phyloP scores from a whole-genome alignment of 2,797 vertebrate genomes.

The Neostethus bicornis region DNA sequence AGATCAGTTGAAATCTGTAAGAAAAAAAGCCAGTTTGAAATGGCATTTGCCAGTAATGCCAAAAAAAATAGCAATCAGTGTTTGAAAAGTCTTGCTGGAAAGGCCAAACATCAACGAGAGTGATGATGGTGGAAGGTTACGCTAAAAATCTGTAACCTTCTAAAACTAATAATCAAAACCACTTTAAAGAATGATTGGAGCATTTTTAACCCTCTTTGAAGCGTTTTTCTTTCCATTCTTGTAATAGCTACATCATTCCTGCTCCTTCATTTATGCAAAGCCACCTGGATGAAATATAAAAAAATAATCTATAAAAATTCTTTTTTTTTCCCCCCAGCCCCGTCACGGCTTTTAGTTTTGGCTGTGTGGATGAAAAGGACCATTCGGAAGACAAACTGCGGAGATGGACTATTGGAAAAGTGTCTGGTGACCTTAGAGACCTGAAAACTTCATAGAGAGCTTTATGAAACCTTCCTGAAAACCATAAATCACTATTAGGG shows the following conservation, averaged over 20 bases:
- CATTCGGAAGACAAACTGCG: neutral
- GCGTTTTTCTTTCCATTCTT: neutral
- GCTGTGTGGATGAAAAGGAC: neutral
- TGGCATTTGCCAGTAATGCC: neutral
- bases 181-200: neutral
- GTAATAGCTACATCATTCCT: neutral
- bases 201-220: neutral
- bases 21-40: too few relatives aligned
- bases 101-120: neutral
- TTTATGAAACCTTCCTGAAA: conserved; percentile 6
- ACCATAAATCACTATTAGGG: neutral
- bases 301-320: conserved; percentile 5
- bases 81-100: neutral
- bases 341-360: neutral
- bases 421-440: conserved; percentile 8
- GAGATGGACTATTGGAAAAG: conserved; percentile 6
- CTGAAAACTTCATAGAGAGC: neutral
- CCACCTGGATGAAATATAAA: conserved; percentile 2
- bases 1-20: too few relatives aligned
- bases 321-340: neutral
- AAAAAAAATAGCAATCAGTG: neutral
- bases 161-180: neutral
- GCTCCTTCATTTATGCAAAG: neutral
- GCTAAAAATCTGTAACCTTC: too few relatives aligned
- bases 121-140: neutral